These are phyloP conservation scores for Archips crataeganus DNA, from an alignment of 2,888 invertebrate genomes.

Conservation along the genomic window DNA sequence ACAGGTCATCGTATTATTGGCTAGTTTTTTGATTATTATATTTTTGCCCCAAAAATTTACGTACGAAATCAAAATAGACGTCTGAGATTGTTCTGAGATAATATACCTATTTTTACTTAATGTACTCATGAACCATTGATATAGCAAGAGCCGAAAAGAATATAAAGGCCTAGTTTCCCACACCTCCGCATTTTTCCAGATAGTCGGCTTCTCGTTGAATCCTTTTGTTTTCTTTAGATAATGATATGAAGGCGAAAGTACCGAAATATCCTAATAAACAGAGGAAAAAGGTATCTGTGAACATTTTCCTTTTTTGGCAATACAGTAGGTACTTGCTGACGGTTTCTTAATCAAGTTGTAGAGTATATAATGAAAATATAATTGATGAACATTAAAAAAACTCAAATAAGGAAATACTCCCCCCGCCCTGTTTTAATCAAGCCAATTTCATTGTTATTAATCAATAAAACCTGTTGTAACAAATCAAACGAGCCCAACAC, in stretches of 20 bases:
- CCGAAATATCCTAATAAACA: slow-evolving; percentile 5
- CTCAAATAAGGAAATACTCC: no score
- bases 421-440: no score
- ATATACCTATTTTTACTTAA: neutral
- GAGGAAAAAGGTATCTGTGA: neutral
- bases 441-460: no score
- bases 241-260: neutral
- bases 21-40: neutral
- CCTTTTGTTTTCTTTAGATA: slow-evolving; percentile 14
- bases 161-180: slow-evolving; percentile 11
- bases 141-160: neutral
- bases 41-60: neutral
- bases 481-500: no score
- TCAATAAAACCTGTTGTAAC: no score
- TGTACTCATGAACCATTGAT: neutral
- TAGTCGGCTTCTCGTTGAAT: slow-evolving; percentile 4
- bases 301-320: neutral
- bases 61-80: neutral
- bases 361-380: no score
- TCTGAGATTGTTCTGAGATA: neutral
- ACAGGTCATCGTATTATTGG: neutral
- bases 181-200: neutral
- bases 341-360: neutral
- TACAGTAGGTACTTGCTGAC: neutral
- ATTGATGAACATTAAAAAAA: no score